Percentiles rank a stretch among this genome's conserved stretches.
Conservation (phyloP, 2,888 invertebrate species). For the Stenodema calcarata region DNA sequence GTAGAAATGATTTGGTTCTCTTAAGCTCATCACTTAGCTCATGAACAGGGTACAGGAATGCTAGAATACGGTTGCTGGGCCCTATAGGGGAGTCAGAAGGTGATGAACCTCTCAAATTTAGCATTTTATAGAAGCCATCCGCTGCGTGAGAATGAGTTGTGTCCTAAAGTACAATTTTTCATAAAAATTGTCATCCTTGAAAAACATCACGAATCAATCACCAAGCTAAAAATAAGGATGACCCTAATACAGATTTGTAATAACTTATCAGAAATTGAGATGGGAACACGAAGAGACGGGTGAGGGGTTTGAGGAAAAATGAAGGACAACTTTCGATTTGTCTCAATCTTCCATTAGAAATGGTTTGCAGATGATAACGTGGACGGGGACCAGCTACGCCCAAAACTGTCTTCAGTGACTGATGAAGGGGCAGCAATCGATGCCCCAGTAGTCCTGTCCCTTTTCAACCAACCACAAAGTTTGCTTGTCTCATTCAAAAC, state of each 20-base stretch:
- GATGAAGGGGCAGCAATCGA: conserved; percentile 33
- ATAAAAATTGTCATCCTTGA: neutral
- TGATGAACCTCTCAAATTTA: too few relatives aligned
- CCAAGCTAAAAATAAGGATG: neutral
- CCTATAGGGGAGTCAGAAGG: too few relatives aligned
- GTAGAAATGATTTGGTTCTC: too few relatives aligned
- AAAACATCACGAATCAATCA: neutral
- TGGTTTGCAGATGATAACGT: conserved; percentile 3
- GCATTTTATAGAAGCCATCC: too few relatives aligned
- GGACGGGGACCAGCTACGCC: neutral
- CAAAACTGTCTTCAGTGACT: conserved; percentile 37
- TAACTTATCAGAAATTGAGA: neutral
- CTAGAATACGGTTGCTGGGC: too few relatives aligned
- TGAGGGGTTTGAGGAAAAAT: neutral
- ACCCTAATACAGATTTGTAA: neutral
- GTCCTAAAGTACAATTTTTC: neutral
- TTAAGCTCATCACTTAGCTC: too few relatives aligned
- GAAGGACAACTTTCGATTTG: conserved; percentile 14
- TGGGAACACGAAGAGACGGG: neutral
- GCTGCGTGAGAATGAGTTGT: too few relatives aligned
- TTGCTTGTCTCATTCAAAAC: neutral
- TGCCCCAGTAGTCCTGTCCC: conserved; percentile 25
- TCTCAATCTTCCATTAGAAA: conserved; percentile 32
- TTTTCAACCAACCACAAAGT: neutral
- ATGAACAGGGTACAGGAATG: too few relatives aligned